These are phyloP conservation scores for Ditula angustiorana DNA, from an alignment of 2,888 invertebrate species.

Conservation along the genomic window DNA sequence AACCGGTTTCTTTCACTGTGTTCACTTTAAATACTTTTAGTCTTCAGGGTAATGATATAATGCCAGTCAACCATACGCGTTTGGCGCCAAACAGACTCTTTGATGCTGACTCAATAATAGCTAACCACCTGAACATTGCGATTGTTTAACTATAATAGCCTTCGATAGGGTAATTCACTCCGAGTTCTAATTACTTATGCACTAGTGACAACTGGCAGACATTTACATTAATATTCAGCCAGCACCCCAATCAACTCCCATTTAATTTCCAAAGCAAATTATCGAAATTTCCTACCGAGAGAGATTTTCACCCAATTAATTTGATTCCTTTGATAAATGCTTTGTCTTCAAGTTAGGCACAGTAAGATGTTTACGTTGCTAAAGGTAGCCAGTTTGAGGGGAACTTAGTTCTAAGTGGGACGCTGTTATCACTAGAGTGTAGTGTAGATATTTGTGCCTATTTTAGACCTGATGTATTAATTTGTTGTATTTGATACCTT, in stretches of 20 bases:
- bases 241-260: slow-evolving; percentile 56
- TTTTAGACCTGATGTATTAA: too few species aligned
- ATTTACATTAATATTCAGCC: slow-evolving; percentile 58
- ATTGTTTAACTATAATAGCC: too few species aligned
- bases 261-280: slow-evolving; percentile 66
- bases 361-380: slow-evolving; percentile 39
- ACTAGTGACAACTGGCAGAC: slow-evolving; percentile 30
- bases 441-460: too few species aligned
- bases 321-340: slow-evolving; percentile 47
- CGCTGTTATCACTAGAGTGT: too few species aligned
- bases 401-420: background rate
- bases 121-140: background rate
- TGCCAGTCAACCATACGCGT: too few species aligned
- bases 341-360: slow-evolving; percentile 44
- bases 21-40: too few species aligned
- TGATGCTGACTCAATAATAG: background rate
- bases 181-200: slow-evolving; percentile 10
- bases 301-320: slow-evolving; percentile 59
- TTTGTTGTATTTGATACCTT: too few species aligned
- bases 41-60: too few species aligned
- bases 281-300: slow-evolving; percentile 58
- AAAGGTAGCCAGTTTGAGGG: background rate
- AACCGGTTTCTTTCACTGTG: too few species aligned
- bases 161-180: background rate
- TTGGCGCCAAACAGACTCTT: background rate